Conservation (phyloP, 2,113 vertebrate genomes). For the Atlantisia rogersi region DNA sequence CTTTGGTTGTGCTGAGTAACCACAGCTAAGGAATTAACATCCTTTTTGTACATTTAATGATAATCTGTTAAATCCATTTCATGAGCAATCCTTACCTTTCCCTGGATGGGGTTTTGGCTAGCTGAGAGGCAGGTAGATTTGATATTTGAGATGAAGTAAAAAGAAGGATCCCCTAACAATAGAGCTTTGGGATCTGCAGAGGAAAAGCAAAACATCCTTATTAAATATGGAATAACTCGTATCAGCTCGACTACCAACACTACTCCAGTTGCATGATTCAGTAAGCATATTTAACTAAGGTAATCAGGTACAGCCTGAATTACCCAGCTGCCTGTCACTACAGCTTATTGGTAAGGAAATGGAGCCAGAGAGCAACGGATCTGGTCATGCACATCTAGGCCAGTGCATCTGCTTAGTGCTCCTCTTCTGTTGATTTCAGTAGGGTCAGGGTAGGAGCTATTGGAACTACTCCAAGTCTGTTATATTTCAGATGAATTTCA, state of each 20-base stretch:
- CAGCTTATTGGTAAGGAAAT: not conserved
- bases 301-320: not conserved
- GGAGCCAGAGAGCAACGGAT: not conserved
- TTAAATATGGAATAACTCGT: not conserved
- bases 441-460: not conserved
- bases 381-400: not conserved
- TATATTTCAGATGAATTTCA: slow-evolving; percentile 4
- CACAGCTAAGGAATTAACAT: not conserved
- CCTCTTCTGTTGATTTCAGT: not conserved
- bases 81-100: not conserved
- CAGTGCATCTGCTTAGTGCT: not conserved
- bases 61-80: too few species aligned
- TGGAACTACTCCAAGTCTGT: slow-evolving; percentile 4
- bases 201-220: not conserved
- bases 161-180: not conserved
- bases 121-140: not conserved
- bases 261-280: not conserved
- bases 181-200: not conserved
- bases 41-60: not conserved
- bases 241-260: not conserved
- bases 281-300: not conserved
- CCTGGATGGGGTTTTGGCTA: not conserved
- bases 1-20: not conserved
- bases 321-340: not conserved
- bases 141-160: not conserved